Base-by-base conservation (phyloP, 1,140 invertebrate genomes). In the Drosophila tristis region DNA sequence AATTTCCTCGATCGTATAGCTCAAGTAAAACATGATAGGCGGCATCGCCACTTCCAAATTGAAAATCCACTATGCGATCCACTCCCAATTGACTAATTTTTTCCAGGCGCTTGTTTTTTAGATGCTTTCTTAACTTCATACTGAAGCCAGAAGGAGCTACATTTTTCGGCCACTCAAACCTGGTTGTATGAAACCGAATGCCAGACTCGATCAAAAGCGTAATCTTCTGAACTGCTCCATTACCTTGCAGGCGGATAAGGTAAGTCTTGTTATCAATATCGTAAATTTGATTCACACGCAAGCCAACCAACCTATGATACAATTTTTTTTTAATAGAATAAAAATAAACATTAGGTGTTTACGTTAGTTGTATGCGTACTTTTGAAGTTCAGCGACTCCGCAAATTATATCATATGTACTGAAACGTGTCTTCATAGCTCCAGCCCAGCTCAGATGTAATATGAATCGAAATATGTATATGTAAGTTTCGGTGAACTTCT, bases 151-250 rank as follows among this genome's bases (percentile, higher is more conserved):
- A 99, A 2, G 98, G 98, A 20, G 97, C 95, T 49, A 95, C 94
- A 95, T 98, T 98, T 94, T 99, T 99, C 1, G 98, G 98, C 99
- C 99, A 99, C 92, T 99, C 98, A 94, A 98, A 99, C 23, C 94
- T 95, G 15, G 99, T 99, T 54, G 95, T 96, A 92, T 99, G 99
- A 73, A 99, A 96, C 56, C 98, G 93, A 63, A 95, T 96, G 0
- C 98, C 99, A 6, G 98, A 99, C 94, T 99, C 99, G 4, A 99
- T 92, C 4, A 99, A 92, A 50, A 99, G 92, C 11, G 84, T 87
- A 7, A 99, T 94, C 67, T 93, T 94, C 93, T 99, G 99, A 82
- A 97, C 94, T 86, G 96, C 96, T 9, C 94, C 95, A 8, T 94
- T 95, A 66, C 95, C 93, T 91, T 97, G 96, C 20, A 99, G 93